These are phyloP conservation scores for Bradypodion ventrale DNA, from an alignment of 2,797 vertebrate genomes.

Conservation along the genomic window DNA sequence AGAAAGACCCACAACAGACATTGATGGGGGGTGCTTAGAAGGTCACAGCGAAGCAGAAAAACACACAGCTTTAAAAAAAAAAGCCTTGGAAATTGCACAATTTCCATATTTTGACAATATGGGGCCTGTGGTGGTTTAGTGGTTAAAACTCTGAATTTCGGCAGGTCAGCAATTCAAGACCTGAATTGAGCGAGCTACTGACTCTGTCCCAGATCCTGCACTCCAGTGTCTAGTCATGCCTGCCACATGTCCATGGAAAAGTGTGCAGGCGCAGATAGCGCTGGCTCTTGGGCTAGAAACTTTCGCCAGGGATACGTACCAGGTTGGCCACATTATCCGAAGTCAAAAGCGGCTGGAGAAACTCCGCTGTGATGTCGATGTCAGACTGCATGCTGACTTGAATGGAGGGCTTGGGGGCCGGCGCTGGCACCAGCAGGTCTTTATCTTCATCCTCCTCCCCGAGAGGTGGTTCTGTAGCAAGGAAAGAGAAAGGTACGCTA, in stretches of 20 bases:
- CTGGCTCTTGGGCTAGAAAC: too few species aligned
- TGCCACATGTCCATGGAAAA: too few species aligned
- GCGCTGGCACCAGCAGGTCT: constrained; percentile 74
- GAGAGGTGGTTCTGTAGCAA: constrained; percentile 80
- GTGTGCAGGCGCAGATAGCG: too few species aligned
- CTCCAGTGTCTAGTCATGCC: too few species aligned
- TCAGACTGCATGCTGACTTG: constrained; percentile 82
- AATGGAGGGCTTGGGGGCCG: constrained; percentile 74
- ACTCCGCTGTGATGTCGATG: constrained; percentile 91
- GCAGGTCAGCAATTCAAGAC: too few species aligned
- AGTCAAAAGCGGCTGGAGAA: constrained; percentile 87
- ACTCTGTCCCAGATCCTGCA: too few species aligned
- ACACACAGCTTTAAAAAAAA: background rate
- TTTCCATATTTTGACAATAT: background rate
- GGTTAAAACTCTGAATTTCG: too few species aligned
- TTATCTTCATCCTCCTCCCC: constrained; percentile 95
- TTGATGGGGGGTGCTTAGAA: background rate
- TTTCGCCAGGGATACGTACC: constrained; percentile 69
- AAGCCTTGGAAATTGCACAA: too few species aligned
- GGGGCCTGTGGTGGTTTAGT: too few species aligned
- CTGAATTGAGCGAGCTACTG: too few species aligned
- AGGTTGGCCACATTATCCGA: constrained; percentile 94
- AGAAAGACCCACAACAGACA: too few species aligned
- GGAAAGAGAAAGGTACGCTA: background rate
- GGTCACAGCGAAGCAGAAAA: background rate